Conservation (phyloP, 2,888 invertebrate species). For the Phytoseiulus persimilis region DNA sequence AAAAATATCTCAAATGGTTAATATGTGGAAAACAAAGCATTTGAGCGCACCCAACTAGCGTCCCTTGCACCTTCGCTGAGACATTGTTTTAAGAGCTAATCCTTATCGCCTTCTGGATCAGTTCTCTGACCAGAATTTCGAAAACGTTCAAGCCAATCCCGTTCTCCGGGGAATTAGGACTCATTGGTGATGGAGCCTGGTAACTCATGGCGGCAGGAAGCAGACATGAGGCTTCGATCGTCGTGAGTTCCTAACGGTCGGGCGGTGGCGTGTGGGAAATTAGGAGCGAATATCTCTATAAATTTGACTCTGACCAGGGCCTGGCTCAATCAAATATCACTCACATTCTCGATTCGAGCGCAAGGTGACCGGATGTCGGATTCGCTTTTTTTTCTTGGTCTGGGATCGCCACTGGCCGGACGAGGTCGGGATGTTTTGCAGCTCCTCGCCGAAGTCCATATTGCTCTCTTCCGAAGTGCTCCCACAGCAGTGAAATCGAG, state of each 20-base stretch:
- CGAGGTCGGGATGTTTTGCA: not conserved
- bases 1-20: not conserved
- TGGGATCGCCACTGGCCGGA: not conserved
- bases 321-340: not conserved
- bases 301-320: not conserved
- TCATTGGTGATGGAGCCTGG: no score
- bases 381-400: not conserved
- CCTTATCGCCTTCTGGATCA: no score
- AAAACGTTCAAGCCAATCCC: no score
- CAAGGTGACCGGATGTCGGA: not conserved
- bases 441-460: not conserved
- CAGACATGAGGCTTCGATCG: no score
- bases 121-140: no score
- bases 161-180: no score
- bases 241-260: no score
- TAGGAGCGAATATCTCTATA: not conserved
- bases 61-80: no score
- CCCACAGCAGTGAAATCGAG: not conserved
- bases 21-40: not conserved
- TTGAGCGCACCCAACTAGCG: not conserved
- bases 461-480: not conserved
- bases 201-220: no score
- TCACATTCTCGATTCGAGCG: slow-evolving; percentile 5
- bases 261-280: not conserved
- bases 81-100: no score